phyloP scores from a whole-genome alignment of 2,113 vertebrate genomes.

The Petrocephalus microphthalmus region DNA sequence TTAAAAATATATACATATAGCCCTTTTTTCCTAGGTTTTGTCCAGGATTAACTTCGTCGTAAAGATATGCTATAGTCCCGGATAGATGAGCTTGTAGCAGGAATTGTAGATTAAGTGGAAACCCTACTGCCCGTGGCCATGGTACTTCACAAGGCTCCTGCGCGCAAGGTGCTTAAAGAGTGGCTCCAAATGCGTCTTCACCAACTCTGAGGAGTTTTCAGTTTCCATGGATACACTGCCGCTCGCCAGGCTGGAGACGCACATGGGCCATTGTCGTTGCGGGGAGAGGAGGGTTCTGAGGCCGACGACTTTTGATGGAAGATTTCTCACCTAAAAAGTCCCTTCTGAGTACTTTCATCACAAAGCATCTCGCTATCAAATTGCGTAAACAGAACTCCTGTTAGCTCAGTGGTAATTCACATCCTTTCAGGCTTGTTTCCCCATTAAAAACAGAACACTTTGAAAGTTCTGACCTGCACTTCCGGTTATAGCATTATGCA shows the following conservation, averaged over 20 bases:
- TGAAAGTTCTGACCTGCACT: not conserved
- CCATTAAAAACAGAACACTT: not conserved
- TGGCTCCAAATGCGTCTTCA: constrained; percentile 21
- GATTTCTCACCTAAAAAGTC: constrained; percentile 10
- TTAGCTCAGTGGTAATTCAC: not conserved
- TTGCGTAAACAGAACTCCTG: not conserved
- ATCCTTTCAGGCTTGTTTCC: not conserved
- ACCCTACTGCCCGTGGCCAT: not conserved
- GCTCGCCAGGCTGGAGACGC: constrained; percentile 30
- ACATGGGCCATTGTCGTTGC: constrained; percentile 35
- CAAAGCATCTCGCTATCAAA: constrained; percentile 18
- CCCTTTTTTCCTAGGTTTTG: not conserved
- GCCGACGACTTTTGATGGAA: constrained; percentile 15
- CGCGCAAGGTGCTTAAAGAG: not conserved
- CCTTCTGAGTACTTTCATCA: constrained; percentile 18
- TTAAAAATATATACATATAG: not conserved
- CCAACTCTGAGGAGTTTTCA: constrained; percentile 39
- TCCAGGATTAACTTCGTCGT: not conserved
- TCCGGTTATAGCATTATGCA: not conserved
- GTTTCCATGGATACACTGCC: constrained; percentile 46
- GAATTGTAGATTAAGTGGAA: not conserved
- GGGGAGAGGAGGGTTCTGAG: constrained; percentile 21
- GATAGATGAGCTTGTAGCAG: not conserved
- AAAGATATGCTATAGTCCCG: not conserved
- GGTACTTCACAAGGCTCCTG: not conserved